These are phyloP conservation scores for Acrobasis consociella DNA, from an alignment of 2,888 invertebrate genomes.

Conservation along the genomic window DNA sequence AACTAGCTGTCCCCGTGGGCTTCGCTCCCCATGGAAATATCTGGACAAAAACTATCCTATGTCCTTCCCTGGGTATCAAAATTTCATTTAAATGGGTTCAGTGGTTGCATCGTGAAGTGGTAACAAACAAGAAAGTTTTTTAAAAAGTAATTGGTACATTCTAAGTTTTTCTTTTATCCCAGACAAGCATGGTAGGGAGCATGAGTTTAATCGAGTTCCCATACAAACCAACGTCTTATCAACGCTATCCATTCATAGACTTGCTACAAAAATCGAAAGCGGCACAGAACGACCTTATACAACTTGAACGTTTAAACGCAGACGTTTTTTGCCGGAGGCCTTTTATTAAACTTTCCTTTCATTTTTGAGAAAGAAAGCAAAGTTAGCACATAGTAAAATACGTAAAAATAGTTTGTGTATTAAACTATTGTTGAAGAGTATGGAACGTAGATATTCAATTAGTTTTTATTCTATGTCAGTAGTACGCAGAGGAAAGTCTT, in stretches of 20 bases:
- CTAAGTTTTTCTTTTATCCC: too few species aligned
- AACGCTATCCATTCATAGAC: constrained; percentile 5
- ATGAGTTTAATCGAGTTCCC: too few species aligned
- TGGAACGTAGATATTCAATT: neutral
- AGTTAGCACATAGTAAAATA: constrained; percentile 9
- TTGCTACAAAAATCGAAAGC: constrained; percentile 9
- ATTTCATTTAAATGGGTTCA: too few species aligned
- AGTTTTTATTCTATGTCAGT: neutral
- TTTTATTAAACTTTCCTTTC: constrained; percentile 8
- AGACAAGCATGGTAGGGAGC: too few species aligned
- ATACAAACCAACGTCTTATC: neutral
- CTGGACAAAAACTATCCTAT: too few species aligned
- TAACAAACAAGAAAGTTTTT: too few species aligned
- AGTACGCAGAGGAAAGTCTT: neutral
- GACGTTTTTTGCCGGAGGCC: constrained; percentile 5
- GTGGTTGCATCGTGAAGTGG: too few species aligned
- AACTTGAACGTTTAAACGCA: neutral
- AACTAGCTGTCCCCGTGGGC: too few species aligned
- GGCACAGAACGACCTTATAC: neutral
- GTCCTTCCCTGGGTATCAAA: too few species aligned
- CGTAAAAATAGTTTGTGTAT: neutral
- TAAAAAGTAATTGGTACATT: too few species aligned
- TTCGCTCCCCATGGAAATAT: too few species aligned
- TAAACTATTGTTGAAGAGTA: neutral
- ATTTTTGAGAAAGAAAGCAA: constrained; percentile 16